Conservation (phyloP, 2,888 invertebrate genomes). For the Diaprepes abbreviatus region DNA sequence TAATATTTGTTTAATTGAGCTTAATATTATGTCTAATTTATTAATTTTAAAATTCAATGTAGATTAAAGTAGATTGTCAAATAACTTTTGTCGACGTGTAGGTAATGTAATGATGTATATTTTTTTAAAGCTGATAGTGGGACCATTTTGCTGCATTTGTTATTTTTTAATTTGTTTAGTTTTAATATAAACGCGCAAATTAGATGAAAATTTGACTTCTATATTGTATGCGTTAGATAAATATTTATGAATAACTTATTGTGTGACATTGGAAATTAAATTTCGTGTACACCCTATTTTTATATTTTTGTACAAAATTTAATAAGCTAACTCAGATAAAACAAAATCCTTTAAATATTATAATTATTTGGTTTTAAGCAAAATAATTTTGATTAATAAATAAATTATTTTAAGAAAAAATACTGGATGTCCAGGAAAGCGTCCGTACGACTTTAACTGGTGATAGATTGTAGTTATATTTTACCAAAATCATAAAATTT, state of each 20-base stretch:
- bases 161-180: background rate
- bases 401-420: no score
- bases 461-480: no score
- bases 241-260: background rate
- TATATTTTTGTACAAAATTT: no score
- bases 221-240: background rate
- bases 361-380: no score
- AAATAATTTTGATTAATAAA: no score
- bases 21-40: slow-evolving; percentile 5
- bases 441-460: no score
- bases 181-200: background rate
- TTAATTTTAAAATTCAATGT: background rate
- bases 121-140: slow-evolving; percentile 26
- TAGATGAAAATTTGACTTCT: background rate
- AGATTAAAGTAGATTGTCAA: background rate
- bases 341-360: no score
- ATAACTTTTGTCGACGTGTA: background rate
- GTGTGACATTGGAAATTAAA: background rate
- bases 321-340: no score
- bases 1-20: slow-evolving; percentile 24
- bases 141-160: slow-evolving; percentile 23
- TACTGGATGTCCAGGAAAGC: no score
- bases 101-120: slow-evolving; percentile 16
- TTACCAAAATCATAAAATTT: no score
- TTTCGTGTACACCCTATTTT: no score